A percentile compares a stretch with the other conserved stretches of the same genome.
Conservation (phyloP, 2,888 invertebrate genomes). For the Meiosimyza platycephala region DNA sequence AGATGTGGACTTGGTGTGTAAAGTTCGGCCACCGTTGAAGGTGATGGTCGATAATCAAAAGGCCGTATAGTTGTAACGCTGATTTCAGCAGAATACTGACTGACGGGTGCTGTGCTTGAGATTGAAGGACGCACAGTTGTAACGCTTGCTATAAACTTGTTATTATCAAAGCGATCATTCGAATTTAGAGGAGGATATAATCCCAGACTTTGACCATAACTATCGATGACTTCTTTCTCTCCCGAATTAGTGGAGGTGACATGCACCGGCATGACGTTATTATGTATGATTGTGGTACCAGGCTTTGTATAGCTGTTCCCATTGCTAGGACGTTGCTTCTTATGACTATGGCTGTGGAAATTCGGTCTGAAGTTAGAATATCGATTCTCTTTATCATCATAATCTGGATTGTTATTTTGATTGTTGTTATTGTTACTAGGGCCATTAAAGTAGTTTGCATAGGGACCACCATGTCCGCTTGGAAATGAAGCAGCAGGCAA, state of each 20-base stretch:
- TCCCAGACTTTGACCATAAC: conserved; percentile 60
- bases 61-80: conserved; percentile 46
- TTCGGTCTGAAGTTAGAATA: conserved; percentile 43
- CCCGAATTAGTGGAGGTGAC: conserved; percentile 54
- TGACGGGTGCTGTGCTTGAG: conserved; percentile 47
- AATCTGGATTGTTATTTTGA: conserved; percentile 28
- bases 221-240: conserved; percentile 59
- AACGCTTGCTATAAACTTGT: conserved; percentile 48
- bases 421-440: conserved; percentile 20
- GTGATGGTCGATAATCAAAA: conserved; percentile 51
- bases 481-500: conserved; percentile 46
- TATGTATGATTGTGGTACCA: conserved; percentile 63
- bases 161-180: conserved; percentile 37
- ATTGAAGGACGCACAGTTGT: conserved; percentile 53
- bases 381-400: conserved; percentile 47
- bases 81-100: conserved; percentile 49
- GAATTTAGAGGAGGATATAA: conserved; percentile 51
- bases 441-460: conserved; percentile 49
- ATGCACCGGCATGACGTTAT: conserved; percentile 63
- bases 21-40: conserved; percentile 53
- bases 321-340: conserved; percentile 38
- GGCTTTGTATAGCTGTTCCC: conserved; percentile 46
- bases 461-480: conserved; percentile 48
- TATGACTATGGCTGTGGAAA: conserved; percentile 33
- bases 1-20: conserved; percentile 64